Base-by-base conservation (phyloP, 1,140 invertebrate genomes). In the Bicyclus anynana region DNA sequence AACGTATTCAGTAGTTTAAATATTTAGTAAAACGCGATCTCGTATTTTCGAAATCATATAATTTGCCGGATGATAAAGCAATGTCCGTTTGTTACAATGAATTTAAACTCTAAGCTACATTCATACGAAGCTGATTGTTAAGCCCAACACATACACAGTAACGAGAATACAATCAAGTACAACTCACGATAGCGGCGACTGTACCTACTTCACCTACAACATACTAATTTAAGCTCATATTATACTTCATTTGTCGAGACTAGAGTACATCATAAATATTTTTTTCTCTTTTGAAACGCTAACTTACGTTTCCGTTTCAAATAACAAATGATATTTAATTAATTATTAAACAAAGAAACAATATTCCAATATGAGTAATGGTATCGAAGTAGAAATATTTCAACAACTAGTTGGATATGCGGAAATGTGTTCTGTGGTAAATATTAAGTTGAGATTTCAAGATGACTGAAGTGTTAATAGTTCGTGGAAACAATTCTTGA, bases 41-140 rank as follows among this genome's bases (percentile, higher is more conserved):
- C n/a, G n/a, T n/a, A n/a, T n/a, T n/a, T n/a, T n/a, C n/a, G n/a
- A n/a, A n/a, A n/a, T n/a, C n/a, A n/a, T n/a, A n/a, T n/a, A n/a
- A n/a, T n/a, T n/a, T 44, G 2, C 18, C 12, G 6, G n/a, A 5
- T 46, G 27, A 59, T 62, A 72, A 64, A 72, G 49, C 66, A 72
- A 62, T 58, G 63, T 60, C 54, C 44, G 17, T 13, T n/a, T n/a
- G 44, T 64, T 58, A 69, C 63, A 66, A 58, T 56, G 26, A 27
- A 12, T 53, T 50, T 51, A 51, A 54, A 47, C 46, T 47, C 63
- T 61, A 66, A 55, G 62, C 58, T 64, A 61, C 61, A 59, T 55
- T 61, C 53, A 59, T 54, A 67, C 51, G 46, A 67, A 64, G 59
- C 63, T 26, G 50, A 35, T 50, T 38, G 33, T 46, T 54, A 46